Evolutionary conservation across 2,888 invertebrate species (phyloP), one percentile per base, ranked within the genome.

Genomic region (Calliscelio sp.): DNA sequence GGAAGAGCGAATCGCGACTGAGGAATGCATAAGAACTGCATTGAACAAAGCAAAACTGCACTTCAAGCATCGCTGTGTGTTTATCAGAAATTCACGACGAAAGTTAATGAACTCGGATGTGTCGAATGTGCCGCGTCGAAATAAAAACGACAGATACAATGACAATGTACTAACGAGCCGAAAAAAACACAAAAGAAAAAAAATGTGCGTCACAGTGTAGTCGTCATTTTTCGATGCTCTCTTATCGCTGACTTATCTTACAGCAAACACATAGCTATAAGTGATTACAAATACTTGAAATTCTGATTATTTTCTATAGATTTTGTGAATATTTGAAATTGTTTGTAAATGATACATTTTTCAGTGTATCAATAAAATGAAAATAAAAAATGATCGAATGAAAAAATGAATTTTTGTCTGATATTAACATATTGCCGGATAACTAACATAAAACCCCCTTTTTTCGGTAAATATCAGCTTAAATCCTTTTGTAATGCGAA

Each of bases 51-150:
- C 46, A 75, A 61, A 74, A 68, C 28, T 68, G 75, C 74, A 44
- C 10, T 35, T 46, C 38, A 32, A 65, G 70, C 55, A 28, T 63
- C 71, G 44, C n/a, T n/a, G n/a, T n/a, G 14, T 51, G 51, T 51
- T 75, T 73, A 57, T 55, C 71, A 41, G 61, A 57, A 63, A 65
- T 70, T 71, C 74, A 28, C 35, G 7, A 7, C 4, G n/a, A 18
- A 18, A 53, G 81, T 74, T 81, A 81, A 81, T 70, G 81, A 81
- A 81, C 81, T 75, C 66, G 10, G 49, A 18, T 38, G 46, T 57
- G 35, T 22, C 57, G 41, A 80, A 73, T 44, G 41, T 10, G 44
- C 63, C 14, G 22, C 8, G 20, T 49, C 25, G 55, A 35, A 35
- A 57, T 70, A 16, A 55, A 22, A 77, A 44, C 24, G 24, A 1